A percentile compares a stretch with the other conserved stretches of the same genome.
Conservation (phyloP, 1,140 invertebrate species). For the Laupala kohalensis region DNA sequence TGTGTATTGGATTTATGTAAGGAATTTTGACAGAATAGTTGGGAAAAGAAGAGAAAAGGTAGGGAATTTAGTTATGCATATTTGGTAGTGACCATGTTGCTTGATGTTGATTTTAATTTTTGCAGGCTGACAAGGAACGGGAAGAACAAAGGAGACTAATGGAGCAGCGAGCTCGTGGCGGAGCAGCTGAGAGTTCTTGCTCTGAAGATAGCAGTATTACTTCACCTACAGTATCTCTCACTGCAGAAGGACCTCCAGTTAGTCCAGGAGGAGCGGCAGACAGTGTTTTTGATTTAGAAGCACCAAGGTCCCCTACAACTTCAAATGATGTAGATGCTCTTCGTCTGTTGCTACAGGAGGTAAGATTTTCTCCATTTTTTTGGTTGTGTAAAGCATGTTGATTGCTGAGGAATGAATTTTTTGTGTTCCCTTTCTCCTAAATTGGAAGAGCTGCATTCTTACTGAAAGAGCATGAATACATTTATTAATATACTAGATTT, state of each 20-base stretch:
- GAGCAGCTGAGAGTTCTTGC: background rate
- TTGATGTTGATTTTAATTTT: too few relatives aligned
- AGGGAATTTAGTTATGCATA: too few relatives aligned
- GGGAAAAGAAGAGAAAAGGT: too few relatives aligned
- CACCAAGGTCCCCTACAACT: conserved; percentile 35
- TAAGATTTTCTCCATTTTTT: conserved; percentile 24
- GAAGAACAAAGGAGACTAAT: conserved; percentile 42
- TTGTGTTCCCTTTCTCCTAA: too few relatives aligned
- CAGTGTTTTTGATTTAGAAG: conserved; percentile 8
- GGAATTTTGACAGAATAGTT: too few relatives aligned
- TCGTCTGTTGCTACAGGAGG: conserved; percentile 57
- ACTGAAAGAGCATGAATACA: too few relatives aligned
- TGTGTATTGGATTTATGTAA: too few relatives aligned
- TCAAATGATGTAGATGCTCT: conserved; percentile 43
- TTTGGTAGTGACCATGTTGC: too few relatives aligned
- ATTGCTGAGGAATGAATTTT: too few relatives aligned
- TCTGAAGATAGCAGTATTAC: conserved; percentile 15
- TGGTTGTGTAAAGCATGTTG: too few relatives aligned
- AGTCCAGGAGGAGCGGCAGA: conserved; percentile 20
- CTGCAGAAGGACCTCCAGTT: conserved; percentile 44
- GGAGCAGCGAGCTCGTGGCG: conserved; percentile 16
- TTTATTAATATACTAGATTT: too few relatives aligned
- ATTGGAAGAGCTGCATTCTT: too few relatives aligned
- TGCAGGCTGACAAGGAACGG: conserved; percentile 70
- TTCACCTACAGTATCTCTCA: conserved; percentile 9